Evolutionary conservation across 2,888 invertebrate genomes (phyloP).

Genomic region (Eristalis arbustorum): DNA sequence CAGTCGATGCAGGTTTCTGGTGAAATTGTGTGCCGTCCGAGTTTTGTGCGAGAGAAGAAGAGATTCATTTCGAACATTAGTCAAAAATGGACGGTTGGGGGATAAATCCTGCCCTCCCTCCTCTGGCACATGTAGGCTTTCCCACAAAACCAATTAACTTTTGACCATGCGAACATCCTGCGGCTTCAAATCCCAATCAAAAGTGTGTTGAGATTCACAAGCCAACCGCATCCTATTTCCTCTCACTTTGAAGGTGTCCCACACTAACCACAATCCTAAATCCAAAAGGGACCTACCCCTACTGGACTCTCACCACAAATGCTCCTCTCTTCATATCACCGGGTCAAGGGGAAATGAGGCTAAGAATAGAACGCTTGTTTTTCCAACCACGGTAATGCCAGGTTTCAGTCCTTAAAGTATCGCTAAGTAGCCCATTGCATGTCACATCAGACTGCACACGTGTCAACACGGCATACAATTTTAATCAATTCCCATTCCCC

Average conservation of each 20-base stretch:
- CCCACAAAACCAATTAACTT: not conserved
- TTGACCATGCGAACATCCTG: not conserved
- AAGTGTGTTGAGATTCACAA: not conserved
- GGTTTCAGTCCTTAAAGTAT: not conserved
- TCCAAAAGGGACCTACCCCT: not conserved
- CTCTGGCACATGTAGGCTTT: too few relatives aligned
- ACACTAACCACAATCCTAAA: not conserved
- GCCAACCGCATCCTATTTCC: not conserved
- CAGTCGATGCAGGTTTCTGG: too few relatives aligned
- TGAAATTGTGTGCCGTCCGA: too few relatives aligned
- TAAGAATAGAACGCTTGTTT: not conserved
- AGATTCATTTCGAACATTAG: too few relatives aligned
- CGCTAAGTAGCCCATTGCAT: conserved; percentile 19
- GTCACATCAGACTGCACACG: not conserved
- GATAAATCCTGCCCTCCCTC: too few relatives aligned
- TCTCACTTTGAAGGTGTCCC: not conserved
- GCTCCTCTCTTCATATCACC: not conserved
- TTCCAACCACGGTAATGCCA: not conserved
- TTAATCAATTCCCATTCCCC: not conserved
- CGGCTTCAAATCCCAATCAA: not conserved
- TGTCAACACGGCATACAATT: not conserved
- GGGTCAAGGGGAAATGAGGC: not conserved
- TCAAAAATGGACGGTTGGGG: too few relatives aligned
- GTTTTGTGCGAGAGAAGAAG: too few relatives aligned
- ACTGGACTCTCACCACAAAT: not conserved